These are phyloP conservation scores for Tenrec ecaudatus DNA, from an alignment of 2,113 vertebrate species.

Conservation along the genomic window DNA sequence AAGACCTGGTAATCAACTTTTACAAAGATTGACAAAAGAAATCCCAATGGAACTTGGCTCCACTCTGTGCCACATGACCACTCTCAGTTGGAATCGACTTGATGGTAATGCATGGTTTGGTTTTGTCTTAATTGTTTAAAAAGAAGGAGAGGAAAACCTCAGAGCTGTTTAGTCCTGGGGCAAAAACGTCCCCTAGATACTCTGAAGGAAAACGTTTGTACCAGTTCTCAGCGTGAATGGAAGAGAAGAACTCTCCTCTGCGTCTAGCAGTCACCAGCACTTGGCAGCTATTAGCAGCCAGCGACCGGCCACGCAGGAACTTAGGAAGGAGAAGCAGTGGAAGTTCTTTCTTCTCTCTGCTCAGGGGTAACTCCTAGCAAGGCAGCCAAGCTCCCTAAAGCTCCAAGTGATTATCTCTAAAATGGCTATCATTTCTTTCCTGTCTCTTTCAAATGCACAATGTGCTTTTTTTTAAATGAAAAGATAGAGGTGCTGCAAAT, in stretches of 20 bases:
- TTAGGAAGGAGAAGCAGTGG: not conserved
- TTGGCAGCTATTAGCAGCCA: not conserved
- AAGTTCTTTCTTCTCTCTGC: constrained; percentile 34
- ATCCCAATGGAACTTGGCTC: not conserved
- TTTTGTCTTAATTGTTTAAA: not conserved
- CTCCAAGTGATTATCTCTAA: constrained; percentile 60
- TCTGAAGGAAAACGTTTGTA: not conserved
- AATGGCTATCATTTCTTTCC: constrained; percentile 50
- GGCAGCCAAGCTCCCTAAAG: constrained; percentile 7
- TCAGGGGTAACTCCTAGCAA: constrained; percentile 25
- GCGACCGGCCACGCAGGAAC: not conserved
- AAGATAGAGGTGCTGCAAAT: constrained; percentile 41
- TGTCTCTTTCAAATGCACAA: constrained; percentile 5
- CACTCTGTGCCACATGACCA: not conserved
- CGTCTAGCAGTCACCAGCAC: not conserved
- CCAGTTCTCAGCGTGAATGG: not conserved
- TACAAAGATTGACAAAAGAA: not conserved
- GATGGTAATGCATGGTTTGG: not conserved
- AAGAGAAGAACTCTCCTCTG: not conserved
- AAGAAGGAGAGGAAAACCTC: not conserved
- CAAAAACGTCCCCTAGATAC: not conserved
- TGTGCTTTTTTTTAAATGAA: not conserved
- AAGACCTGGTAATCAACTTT: not conserved
- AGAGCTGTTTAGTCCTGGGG: not conserved
- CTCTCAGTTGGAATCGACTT: not conserved